phyloP scores from a whole-genome alignment of 2,888 invertebrate species.

The Lacanobia oleracea region DNA sequence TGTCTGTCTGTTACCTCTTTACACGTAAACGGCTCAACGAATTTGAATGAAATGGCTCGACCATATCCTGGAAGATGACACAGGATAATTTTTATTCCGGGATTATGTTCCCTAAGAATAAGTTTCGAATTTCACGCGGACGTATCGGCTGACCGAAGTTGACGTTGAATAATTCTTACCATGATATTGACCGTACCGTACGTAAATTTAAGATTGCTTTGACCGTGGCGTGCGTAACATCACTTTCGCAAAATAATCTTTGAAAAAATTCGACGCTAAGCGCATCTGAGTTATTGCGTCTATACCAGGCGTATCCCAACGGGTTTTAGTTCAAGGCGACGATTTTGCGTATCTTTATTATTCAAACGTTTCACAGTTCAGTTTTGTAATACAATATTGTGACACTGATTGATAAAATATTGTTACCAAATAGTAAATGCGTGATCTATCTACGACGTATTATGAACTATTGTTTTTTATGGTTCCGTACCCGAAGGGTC shows the following conservation, averaged over 20 bases:
- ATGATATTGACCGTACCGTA: not conserved
- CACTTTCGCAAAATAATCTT: constrained; percentile 13
- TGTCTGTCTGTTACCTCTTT: too few species aligned
- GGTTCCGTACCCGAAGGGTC: too few species aligned
- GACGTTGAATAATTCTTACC: not conserved
- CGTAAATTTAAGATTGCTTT: not conserved
- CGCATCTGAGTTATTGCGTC: constrained; percentile 16
- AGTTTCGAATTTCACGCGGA: too few species aligned
- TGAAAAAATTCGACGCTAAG: not conserved
- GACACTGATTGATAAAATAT: constrained; percentile 33
- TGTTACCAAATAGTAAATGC: constrained; percentile 29
- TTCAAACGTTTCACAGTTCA: constrained; percentile 31
- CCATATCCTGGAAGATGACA: too few species aligned
- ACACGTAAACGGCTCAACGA: too few species aligned
- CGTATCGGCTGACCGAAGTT: too few species aligned
- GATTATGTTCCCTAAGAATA: too few species aligned
- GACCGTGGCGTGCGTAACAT: not conserved
- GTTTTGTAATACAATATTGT: constrained; percentile 36
- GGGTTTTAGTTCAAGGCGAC: constrained; percentile 35
- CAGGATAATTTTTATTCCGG: too few species aligned
- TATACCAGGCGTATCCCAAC: not conserved
- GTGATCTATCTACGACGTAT: constrained; percentile 38
- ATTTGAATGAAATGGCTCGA: too few species aligned
- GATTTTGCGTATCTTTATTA: constrained; percentile 35
- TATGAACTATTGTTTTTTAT: not conserved